phyloP scores from a whole-genome alignment of 2,888 invertebrate species.

The Lepidocyrtinus sp. region DNA sequence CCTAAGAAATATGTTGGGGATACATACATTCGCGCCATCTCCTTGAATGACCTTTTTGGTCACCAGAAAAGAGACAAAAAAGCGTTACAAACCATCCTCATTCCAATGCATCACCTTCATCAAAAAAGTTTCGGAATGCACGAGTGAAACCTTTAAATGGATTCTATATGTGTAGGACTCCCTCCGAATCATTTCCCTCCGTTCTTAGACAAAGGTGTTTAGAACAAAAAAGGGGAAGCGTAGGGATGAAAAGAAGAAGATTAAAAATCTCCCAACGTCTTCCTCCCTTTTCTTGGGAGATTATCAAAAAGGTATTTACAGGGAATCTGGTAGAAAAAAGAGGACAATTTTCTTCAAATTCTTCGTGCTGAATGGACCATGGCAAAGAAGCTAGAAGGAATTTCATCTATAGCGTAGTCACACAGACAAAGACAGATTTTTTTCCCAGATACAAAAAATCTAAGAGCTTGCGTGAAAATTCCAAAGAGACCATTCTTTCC shows the following conservation, averaged over 20 bases:
- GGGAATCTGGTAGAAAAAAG: not conserved
- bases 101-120: not conserved
- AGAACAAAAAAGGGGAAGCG: not conserved
- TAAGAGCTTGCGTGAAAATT: too few relatives aligned
- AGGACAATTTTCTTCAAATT: slow-evolving; percentile 5
- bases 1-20: slow-evolving; percentile 1
- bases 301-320: slow-evolving; percentile 41
- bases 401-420: not conserved
- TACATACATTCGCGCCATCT: not conserved
- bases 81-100: not conserved
- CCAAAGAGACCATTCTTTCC: not conserved
- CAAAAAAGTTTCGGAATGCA: not conserved
- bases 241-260: slow-evolving; percentile 20
- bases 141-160: not conserved
- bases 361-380: slow-evolving; percentile 1
- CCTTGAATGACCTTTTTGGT: slow-evolving; percentile 12
- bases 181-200: not conserved
- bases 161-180: not conserved
- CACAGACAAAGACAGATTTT: slow-evolving; percentile 45
- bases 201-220: not conserved
- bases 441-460: slow-evolving; percentile 2
- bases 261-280: slow-evolving; percentile 28
- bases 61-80: not conserved
- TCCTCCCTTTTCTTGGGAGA: slow-evolving; percentile 17
- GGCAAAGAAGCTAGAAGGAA: not conserved